phyloP scores from a whole-genome alignment of 2,113 vertebrate species.

The Silurus glanis region DNA sequence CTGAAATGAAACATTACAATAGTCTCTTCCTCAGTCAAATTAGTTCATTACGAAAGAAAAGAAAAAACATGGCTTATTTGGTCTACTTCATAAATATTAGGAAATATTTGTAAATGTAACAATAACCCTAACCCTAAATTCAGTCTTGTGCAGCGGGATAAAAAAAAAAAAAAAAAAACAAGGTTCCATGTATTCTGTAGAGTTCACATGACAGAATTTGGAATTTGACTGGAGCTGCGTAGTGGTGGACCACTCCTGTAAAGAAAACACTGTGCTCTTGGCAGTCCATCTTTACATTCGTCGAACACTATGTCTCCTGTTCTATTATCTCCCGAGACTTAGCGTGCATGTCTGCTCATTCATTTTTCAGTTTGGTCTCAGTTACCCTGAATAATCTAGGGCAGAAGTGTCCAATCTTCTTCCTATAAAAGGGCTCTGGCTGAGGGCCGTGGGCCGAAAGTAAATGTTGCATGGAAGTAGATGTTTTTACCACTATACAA shows the following conservation, averaged over 20 bases:
- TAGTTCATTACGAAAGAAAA: background rate
- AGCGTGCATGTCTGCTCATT: constrained; percentile 63
- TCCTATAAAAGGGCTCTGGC: too few species aligned
- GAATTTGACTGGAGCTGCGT: constrained; percentile 44
- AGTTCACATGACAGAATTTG: constrained; percentile 29
- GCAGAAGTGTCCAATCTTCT: too few species aligned
- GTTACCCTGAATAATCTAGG: constrained; percentile 63
- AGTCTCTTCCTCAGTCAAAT: background rate
- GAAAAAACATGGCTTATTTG: background rate
- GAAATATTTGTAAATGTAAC: background rate
- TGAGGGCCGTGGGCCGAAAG: too few species aligned
- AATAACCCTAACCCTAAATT: too few species aligned
- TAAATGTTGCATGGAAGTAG: too few species aligned
- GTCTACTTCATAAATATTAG: background rate
- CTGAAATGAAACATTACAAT: background rate
- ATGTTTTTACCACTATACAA: too few species aligned
- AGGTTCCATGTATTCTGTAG: background rate
- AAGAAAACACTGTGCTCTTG: constrained; percentile 62
- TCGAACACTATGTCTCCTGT: constrained; percentile 63
- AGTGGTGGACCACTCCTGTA: constrained; percentile 52
- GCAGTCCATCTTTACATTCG: constrained; percentile 47
- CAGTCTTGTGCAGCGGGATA: background rate
- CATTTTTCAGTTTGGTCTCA: constrained; percentile 64
- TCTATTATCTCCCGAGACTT: constrained; percentile 64
- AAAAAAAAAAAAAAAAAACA: background rate